A percentile compares a stretch with the other conserved stretches of the same genome.
Evolutionary conservation across 2,113 vertebrate species (phyloP).

Genomic region (Leucosticte australis): DNA sequence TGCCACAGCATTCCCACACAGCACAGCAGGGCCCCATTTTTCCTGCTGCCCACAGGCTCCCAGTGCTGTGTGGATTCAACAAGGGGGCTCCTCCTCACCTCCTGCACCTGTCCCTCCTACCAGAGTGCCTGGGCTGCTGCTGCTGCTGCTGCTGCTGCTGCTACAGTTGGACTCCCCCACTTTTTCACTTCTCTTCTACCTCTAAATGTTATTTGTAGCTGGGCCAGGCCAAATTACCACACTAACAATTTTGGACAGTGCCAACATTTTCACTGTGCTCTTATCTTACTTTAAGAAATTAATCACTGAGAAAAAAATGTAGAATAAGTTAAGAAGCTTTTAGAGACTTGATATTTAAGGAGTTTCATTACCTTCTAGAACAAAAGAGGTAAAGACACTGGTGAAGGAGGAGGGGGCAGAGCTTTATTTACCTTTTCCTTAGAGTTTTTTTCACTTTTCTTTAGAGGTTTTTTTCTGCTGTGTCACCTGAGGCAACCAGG

Average conservation of each 20-base stretch:
- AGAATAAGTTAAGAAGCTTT: conserved; percentile 4
- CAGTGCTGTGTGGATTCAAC: accelerated
- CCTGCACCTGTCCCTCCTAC: background rate
- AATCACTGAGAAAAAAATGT: background rate
- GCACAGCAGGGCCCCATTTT: background rate
- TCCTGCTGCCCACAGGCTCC: accelerated
- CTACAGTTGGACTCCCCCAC: background rate
- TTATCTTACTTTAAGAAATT: background rate
- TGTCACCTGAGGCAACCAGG: background rate
- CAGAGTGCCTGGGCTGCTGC: background rate
- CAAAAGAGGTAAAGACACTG: background rate
- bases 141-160: background rate
- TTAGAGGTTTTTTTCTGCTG: background rate
- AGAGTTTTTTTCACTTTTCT: background rate
- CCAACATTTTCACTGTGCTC: background rate
- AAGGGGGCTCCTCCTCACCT: background rate
- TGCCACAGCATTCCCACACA: background rate
- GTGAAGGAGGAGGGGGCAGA: background rate
- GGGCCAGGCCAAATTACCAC: background rate
- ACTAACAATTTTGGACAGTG: background rate
- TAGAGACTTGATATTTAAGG: background rate
- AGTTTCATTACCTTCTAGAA: background rate
- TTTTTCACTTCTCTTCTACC: background rate
- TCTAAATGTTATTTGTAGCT: background rate
- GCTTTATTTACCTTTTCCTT: background rate